Evolutionary conservation across 2,113 vertebrate species (phyloP).

Genomic region (Pachyramphus minor): DNA sequence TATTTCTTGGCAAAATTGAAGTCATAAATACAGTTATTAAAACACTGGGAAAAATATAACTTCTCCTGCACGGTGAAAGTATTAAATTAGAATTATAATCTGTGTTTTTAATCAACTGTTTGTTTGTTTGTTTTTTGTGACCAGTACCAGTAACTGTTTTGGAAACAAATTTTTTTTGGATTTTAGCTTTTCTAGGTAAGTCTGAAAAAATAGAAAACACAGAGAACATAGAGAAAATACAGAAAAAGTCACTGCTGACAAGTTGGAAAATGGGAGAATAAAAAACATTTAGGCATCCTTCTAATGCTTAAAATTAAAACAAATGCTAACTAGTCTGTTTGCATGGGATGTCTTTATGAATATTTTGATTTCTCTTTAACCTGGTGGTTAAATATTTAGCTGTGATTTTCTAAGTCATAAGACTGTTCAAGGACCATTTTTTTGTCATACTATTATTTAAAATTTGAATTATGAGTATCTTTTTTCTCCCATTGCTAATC

Average conservation of each 20-base stretch:
- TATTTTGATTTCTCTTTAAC: neutral
- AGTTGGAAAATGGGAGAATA: neutral
- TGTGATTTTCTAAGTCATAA: neutral
- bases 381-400: neutral
- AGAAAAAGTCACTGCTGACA: neutral
- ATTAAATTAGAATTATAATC: neutral
- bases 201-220: neutral
- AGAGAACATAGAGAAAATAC: neutral
- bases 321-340: neutral
- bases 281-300: neutral
- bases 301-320: neutral
- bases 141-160: neutral
- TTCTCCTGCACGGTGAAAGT: neutral
- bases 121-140: neutral
- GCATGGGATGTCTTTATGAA: neutral
- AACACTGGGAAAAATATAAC: neutral
- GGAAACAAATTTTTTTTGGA: neutral
- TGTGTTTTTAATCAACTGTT: fast-evolving
- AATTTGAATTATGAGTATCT: neutral
- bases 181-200: neutral
- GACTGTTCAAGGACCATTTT: neutral
- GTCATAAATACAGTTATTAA: neutral
- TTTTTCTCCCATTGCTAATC: neutral
- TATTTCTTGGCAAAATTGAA: neutral
- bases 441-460: neutral